These are phyloP conservation scores for Eueremaeus valkanovi DNA, from an alignment of 2,888 invertebrate species.

Conservation along the genomic window DNA sequence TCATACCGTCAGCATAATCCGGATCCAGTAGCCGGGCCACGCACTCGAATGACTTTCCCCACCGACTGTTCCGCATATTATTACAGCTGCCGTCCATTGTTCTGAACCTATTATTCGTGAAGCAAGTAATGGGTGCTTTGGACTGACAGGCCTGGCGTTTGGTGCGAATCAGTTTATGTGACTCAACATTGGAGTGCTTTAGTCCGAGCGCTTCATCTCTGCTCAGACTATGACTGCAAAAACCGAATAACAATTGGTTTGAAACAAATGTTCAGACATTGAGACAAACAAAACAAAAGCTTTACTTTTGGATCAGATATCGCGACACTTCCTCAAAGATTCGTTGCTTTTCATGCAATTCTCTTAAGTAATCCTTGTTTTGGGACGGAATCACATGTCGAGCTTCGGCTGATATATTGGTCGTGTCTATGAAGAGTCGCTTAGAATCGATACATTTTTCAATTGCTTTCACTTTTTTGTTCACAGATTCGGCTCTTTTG, in stretches of 20 bases:
- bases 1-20: constrained; percentile 74
- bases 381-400: constrained; percentile 37
- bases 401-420: constrained; percentile 32
- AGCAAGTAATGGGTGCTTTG: constrained; percentile 24
- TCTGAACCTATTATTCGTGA: constrained; percentile 37
- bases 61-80: constrained; percentile 43
- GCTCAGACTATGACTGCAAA: constrained; percentile 25
- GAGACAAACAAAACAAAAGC: not conserved
- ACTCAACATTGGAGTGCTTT: constrained; percentile 7
- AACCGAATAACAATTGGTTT: not conserved
- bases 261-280: not conserved
- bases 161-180: not conserved
- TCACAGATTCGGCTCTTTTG: not conserved
- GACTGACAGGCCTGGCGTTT: constrained; percentile 39
- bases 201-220: constrained; percentile 26
- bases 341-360: constrained; percentile 32
- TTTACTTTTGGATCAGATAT: constrained; percentile 38
- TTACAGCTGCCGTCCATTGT: constrained; percentile 45
- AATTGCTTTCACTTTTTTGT: constrained; percentile 2
- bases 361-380: constrained; percentile 6
- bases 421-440: constrained; percentile 21
- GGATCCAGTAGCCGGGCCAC: constrained; percentile 75
- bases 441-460: constrained; percentile 27
- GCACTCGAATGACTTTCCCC: constrained; percentile 43
- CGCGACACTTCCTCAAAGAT: constrained; percentile 38